Base-by-base conservation (phyloP, 2,888 invertebrate species). In the Phortica magna region DNA sequence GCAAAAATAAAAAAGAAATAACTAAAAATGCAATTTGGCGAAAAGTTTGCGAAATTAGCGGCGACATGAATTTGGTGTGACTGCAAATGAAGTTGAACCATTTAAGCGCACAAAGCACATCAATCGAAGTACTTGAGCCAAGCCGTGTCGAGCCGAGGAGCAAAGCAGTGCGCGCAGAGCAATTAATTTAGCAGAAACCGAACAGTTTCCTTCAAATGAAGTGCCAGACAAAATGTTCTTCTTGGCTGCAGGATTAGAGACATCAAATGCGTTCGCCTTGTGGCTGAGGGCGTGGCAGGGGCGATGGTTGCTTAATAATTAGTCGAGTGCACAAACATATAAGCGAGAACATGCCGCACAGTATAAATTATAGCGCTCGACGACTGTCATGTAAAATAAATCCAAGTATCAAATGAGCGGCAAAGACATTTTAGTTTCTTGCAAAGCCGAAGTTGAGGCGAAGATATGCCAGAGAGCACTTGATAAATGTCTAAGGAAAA, bases 371-470 rank as follows among this genome's bases (percentile, higher is more conserved):
- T 76, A 57, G 70, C 74, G 78, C 76, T 80, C 72, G 77, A 31
- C 31, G 31, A 68, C 79, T 81, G 80, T 81, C 81, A 80, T 80
- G 80, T 81, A 79, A 77, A 76, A 75, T 77, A 81, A 81, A 80
- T 81, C 81, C 80, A 78, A 80, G 78, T 81, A 80, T 81, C 79
- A 81, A 80, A 73, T 71, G 75, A 41, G 41, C 61, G 61, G 41
- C 31, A 77, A 74, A 64, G 67, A 64, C 68, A 67, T 59, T 67
- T 73, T 68, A 65, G 31, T 39, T 67, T 42, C 71, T 59, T 39
- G 43, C 76, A 64, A 78, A 48, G 48, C 48, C 48, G 14, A 48
- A 48, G 14, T 48, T 48, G 43, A 61, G 42, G 70, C 61, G 43
- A 67, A 64, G 64, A 64, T 77, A 41, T 43, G 7, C n/a, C 64